Base-by-base conservation (phyloP, 1,140 invertebrate genomes). In the Chironomus tepperi region DNA sequence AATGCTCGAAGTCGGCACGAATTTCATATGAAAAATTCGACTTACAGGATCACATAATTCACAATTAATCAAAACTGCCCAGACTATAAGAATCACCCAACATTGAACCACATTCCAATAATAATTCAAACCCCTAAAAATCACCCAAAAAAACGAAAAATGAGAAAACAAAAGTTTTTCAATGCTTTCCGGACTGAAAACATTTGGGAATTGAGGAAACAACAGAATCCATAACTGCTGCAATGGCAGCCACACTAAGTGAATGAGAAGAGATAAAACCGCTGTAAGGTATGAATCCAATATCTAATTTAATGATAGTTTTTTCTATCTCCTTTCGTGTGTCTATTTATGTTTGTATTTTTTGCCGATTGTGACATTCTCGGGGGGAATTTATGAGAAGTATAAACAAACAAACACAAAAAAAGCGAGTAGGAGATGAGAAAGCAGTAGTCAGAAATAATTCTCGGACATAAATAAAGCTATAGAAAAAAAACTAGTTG, bases 271-370 rank as follows among this genome's bases (percentile, higher is more conserved):
- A 18, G 65, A 70, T 70, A 70, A 70, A 70, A 70, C 65, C 65
- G 65, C 65, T 70, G 65, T 9, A 70, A 70, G 65, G 65, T 70
- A 70, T 70, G 65, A 70, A 70, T 70, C 65, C 65, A 70, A 70
- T 70, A 70, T 70, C 65, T 70, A 70, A 70, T 70, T 70, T 70
- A 70, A 70, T 70, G 65, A 70, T 70, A 70, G 65, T 70, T 70
- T 70, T 70, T 70, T 18, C 18, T 67, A 10, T 5, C 7, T 18
- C 16, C 24, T 34, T 34, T 34, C 24, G 24, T 34, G 24, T 34
- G 24, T 34, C 24, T 34, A 34, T 34, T 34, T 34, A 34, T 34
- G 24, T 34, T 34, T 34, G 24, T 34, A 5, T 34, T 34, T 19
- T 18, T 18, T 70, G 16, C 16, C 19, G 16, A 21, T 70, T 18